These are phyloP conservation scores for Pycnonotus jocosus DNA, from an alignment of 2,113 vertebrate species.

Conservation along the genomic window DNA sequence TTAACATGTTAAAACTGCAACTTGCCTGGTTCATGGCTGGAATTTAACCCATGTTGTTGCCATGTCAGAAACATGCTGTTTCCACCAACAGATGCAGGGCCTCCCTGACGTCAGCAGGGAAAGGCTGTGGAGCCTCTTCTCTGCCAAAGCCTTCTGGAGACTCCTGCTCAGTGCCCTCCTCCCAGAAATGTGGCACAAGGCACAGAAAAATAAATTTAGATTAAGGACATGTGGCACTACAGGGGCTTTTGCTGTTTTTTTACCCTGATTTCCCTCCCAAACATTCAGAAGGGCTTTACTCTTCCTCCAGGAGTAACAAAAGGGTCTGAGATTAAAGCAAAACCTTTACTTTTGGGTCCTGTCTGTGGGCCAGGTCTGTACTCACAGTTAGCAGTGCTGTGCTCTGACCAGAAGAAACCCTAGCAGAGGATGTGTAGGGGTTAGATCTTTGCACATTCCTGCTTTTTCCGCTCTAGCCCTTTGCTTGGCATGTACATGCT, in stretches of 20 bases:
- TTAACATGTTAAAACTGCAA: slow-evolving; percentile 2
- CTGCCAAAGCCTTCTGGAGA: not conserved
- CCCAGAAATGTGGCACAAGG: not conserved
- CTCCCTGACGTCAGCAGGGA: fast-evolving
- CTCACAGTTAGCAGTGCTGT: not conserved
- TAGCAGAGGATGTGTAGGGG: not conserved
- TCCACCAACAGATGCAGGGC: not conserved
- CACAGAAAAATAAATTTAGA: fast-evolving
- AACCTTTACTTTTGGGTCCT: not conserved
- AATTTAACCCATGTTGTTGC: not conserved
- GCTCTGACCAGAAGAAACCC: not conserved
- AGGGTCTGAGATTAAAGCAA: not conserved
- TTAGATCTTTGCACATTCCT: not conserved
- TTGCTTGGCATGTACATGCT: fast-evolving
- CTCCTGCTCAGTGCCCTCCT: not conserved
- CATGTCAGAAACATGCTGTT: not conserved
- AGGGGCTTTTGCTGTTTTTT: not conserved
- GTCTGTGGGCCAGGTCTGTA: not conserved
- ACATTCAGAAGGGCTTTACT: not conserved
- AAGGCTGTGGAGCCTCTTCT: not conserved
- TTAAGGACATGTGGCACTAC: not conserved
- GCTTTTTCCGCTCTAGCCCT: not conserved
- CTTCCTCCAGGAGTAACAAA: not conserved
- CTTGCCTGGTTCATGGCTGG: not conserved
- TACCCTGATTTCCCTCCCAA: not conserved